phyloP scores from a whole-genome alignment of 1,140 invertebrate species.

The Zaprionus ornatus region DNA sequence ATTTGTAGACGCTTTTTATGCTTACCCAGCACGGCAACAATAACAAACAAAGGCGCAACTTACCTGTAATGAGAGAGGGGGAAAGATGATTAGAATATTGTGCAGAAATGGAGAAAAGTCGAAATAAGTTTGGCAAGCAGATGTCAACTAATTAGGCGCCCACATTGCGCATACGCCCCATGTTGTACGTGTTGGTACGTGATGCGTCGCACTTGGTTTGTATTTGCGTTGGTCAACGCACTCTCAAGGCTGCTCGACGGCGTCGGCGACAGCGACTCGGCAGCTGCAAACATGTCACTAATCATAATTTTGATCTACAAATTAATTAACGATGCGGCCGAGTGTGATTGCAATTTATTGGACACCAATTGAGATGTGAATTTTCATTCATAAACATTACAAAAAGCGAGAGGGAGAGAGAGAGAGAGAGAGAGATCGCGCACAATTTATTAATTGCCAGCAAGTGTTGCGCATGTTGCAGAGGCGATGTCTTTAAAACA shows the following conservation, averaged over 20 bases:
- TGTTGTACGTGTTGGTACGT: constrained; percentile 16
- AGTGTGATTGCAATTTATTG: constrained; percentile 82
- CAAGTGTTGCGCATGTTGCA: constrained; percentile 67
- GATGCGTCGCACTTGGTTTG: background rate
- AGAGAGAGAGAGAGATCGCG: background rate
- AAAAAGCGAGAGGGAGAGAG: constrained; percentile 22
- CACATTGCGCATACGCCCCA: constrained; percentile 67
- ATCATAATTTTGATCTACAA: constrained; percentile 80
- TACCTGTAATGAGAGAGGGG: constrained; percentile 32
- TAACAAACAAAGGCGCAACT: constrained; percentile 16
- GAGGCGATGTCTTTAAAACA: background rate
- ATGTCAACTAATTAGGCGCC: constrained; percentile 66
- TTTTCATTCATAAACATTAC: constrained; percentile 77
- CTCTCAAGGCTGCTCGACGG: constrained; percentile 60
- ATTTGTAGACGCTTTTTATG: constrained; percentile 33
- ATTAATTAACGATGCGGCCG: constrained; percentile 68
- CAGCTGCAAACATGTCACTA: constrained; percentile 63
- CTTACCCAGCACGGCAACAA: constrained; percentile 13
- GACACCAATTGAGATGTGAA: constrained; percentile 74
- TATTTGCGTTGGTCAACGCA: constrained; percentile 64
- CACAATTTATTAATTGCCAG: constrained; percentile 75
- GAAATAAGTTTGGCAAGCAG: background rate
- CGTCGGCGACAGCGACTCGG: constrained; percentile 32
- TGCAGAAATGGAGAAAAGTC: background rate
- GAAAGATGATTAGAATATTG: constrained; percentile 16